Evolutionary conservation across 2,113 vertebrate species (phyloP).

Genomic region (Arizona elegans): DNA sequence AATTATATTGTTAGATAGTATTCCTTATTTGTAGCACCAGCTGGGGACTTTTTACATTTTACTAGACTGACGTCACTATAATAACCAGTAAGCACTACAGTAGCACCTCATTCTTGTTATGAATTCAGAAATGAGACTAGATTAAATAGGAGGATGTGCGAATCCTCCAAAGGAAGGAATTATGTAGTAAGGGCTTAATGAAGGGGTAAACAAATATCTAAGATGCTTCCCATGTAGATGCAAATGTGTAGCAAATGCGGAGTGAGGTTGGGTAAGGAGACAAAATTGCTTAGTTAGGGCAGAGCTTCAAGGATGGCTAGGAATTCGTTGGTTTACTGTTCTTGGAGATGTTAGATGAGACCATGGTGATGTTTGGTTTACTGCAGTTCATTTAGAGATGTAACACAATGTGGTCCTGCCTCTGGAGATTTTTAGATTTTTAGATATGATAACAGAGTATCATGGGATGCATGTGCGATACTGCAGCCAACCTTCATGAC

Average conservation of each 20-base stretch:
- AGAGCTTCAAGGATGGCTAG: not conserved
- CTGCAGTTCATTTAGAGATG: not conserved
- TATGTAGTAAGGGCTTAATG: not conserved
- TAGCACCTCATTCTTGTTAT: not conserved
- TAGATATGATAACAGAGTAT: not conserved
- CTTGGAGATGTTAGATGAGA: not conserved
- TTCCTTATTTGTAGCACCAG: not conserved
- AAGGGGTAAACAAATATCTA: not conserved
- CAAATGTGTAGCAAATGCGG: not conserved
- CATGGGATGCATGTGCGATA: not conserved
- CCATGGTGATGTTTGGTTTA: not conserved
- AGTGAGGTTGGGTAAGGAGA: not conserved
- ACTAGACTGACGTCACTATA: not conserved
- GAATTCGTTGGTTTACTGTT: not conserved
- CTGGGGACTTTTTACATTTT: not conserved
- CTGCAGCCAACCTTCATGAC: not conserved
- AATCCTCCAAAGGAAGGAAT: not conserved
- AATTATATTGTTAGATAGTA: not conserved
- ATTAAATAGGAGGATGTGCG: not conserved
- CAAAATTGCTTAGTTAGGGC: not conserved
- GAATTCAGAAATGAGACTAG: not conserved
- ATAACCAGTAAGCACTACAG: not conserved
- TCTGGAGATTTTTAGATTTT: not conserved
- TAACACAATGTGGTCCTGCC: not conserved
- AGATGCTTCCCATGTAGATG: not conserved